Evolutionary conservation across 2,113 vertebrate species (phyloP).

Genomic region (Lepisosteus oculatus): DNA sequence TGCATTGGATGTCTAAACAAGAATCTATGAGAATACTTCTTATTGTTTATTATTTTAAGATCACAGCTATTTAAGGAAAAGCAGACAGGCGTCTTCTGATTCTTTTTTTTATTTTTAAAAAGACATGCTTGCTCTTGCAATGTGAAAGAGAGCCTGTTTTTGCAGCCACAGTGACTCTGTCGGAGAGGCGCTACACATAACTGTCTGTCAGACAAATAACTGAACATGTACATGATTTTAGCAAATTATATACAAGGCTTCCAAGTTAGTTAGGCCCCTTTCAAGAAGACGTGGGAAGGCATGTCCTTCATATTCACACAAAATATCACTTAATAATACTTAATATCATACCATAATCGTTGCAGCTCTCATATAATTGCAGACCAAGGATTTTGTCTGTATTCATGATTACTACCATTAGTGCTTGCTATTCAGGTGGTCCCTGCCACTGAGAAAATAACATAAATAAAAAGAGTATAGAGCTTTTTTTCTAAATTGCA

Average conservation of each 20-base stretch:
- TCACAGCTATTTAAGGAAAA: conserved; percentile 22
- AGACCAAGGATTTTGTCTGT: conserved; percentile 45
- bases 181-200: conserved; percentile 30
- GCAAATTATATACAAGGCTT: conserved; percentile 29
- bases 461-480: conserved; percentile 59
- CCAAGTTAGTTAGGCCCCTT: conserved; percentile 28
- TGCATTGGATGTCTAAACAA: conserved; percentile 10
- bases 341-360: conserved; percentile 58
- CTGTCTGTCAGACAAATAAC: conserved; percentile 44
- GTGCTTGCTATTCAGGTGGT: conserved; percentile 39
- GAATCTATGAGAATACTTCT: conserved; percentile 10
- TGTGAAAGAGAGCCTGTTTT: conserved; percentile 10
- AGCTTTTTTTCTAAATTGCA: conserved; percentile 56
- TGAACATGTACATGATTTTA: conserved; percentile 31
- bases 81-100: conserved; percentile 24
- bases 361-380: conserved; percentile 51
- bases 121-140: conserved; percentile 25
- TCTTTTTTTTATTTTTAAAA: conserved; percentile 21
- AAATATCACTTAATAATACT: conserved; percentile 62
- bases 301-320: conserved; percentile 22
- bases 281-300: conserved; percentile 28
- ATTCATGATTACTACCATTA: conserved; percentile 48
- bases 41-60: conserved; percentile 39
- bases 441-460: conserved; percentile 46
- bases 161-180: conserved; percentile 18